These are phyloP conservation scores for Chlorospingus semifuscus DNA, from an alignment of 2,797 vertebrate genomes.

Conservation along the genomic window DNA sequence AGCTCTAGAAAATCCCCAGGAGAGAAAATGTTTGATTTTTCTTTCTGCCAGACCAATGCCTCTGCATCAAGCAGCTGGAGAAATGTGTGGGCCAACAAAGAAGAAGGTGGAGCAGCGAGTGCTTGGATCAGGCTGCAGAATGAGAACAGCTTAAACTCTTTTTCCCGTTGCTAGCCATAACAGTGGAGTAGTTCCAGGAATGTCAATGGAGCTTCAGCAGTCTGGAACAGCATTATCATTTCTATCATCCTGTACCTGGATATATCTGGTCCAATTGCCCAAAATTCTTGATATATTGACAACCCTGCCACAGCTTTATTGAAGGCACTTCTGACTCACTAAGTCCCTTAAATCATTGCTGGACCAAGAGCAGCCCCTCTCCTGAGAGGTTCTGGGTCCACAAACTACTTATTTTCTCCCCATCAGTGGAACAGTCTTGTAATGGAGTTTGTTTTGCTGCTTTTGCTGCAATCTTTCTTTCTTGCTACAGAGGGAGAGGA, in stretches of 20 bases:
- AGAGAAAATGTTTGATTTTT: not conserved
- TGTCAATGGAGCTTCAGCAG: not conserved
- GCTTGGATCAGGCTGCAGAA: not conserved
- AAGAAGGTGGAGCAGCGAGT: not conserved
- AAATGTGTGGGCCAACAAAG: accelerated
- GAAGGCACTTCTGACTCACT: accelerated
- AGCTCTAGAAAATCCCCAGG: not conserved
- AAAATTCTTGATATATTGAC: not conserved
- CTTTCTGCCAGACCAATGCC: not conserved
- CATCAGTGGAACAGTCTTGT: not conserved
- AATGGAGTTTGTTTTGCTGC: not conserved
- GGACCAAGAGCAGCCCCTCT: not conserved
- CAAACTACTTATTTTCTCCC: not conserved
- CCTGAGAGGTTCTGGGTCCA: not conserved
- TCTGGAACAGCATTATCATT: not conserved
- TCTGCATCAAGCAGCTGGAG: not conserved
- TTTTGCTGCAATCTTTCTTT: not conserved
- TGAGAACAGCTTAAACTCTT: not conserved
- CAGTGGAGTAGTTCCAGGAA: not conserved
- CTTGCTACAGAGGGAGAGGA: not conserved
- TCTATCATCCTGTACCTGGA: not conserved
- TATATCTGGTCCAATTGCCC: not conserved
- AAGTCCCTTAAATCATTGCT: not conserved
- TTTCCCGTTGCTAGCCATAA: accelerated
- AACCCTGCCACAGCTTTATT: not conserved